A percentile compares a stretch with the other conserved stretches of the same genome.
These are phyloP conservation scores for Spicauda simplicius DNA, from an alignment of 2,888 invertebrate species.

Conservation along the genomic window DNA sequence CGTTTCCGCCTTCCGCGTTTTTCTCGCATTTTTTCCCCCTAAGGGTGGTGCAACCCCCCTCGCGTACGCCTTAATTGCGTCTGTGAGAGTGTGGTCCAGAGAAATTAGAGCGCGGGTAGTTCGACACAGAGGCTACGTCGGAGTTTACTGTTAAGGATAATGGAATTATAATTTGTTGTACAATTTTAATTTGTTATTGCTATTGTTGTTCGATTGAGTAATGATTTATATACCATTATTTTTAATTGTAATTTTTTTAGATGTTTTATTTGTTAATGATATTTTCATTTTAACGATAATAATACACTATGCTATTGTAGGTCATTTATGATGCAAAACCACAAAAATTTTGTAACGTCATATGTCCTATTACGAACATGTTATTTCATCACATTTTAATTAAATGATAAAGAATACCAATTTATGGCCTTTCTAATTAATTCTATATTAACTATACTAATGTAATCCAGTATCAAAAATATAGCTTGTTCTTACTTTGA, in stretches of 20 bases:
- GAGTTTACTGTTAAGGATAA: neutral
- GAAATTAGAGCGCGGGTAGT: conserved; percentile 78
- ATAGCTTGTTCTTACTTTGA: no score
- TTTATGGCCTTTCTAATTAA: no score
- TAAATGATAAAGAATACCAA: no score
- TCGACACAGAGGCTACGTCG: conserved; percentile 54
- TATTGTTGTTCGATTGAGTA: neutral
- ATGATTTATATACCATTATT: no score
- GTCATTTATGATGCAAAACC: neutral
- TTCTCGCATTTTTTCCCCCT: conserved; percentile 76
- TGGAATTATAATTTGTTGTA: no score
- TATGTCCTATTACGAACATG: neutral
- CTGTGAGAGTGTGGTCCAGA: conserved; percentile 85
- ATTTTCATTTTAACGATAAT: neutral
- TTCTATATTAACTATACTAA: no score
- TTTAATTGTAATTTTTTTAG: no score
- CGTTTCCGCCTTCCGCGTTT: conserved; percentile 80
- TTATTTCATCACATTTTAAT: neutral
- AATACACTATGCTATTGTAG: neutral
- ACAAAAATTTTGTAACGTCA: neutral
- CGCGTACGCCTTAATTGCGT: conserved; percentile 84
- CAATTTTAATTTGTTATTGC: neutral
- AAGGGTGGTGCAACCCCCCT: conserved; percentile 53
- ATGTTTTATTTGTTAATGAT: neutral
- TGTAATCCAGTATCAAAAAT: no score